Evolutionary conservation across 2,113 vertebrate genomes (phyloP).

Genomic region (Saguinus midas): DNA sequence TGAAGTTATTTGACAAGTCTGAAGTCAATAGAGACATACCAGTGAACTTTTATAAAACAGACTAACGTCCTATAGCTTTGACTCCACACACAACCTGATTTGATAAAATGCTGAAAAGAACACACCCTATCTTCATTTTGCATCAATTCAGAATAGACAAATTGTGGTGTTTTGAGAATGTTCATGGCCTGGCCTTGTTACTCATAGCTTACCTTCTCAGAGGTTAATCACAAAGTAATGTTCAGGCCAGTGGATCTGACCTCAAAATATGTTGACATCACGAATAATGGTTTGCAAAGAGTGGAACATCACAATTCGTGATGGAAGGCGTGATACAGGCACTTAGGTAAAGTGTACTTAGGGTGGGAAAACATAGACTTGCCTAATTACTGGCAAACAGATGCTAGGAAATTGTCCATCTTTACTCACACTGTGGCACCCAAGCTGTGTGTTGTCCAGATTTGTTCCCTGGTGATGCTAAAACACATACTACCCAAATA

Average conservation of each 20-base stretch:
- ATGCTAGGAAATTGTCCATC: not conserved
- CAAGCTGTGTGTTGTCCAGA: not conserved
- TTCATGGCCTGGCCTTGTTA: slow-evolving; percentile 70
- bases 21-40: not conserved
- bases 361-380: slow-evolving; percentile 16
- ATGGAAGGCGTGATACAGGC: slow-evolving; percentile 34
- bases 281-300: not conserved
- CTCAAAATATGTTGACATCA: slow-evolving; percentile 36
- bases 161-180: not conserved
- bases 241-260: slow-evolving; percentile 28
- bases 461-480: not conserved
- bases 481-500: not conserved
- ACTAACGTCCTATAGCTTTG: not conserved
- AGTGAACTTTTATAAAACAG: not conserved
- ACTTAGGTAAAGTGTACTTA: not conserved
- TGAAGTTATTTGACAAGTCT: not conserved
- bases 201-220: not conserved
- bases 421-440: not conserved
- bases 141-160: slow-evolving; percentile 55
- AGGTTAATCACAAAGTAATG: slow-evolving; percentile 51
- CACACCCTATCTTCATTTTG: slow-evolving; percentile 30
- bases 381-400: slow-evolving; percentile 39
- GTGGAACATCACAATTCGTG: not conserved
- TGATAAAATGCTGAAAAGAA: not conserved
- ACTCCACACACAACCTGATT: slow-evolving; percentile 11